These are phyloP conservation scores for Macheiramphus alcinus DNA, from an alignment of 2,113 vertebrate genomes.

Conservation along the genomic window DNA sequence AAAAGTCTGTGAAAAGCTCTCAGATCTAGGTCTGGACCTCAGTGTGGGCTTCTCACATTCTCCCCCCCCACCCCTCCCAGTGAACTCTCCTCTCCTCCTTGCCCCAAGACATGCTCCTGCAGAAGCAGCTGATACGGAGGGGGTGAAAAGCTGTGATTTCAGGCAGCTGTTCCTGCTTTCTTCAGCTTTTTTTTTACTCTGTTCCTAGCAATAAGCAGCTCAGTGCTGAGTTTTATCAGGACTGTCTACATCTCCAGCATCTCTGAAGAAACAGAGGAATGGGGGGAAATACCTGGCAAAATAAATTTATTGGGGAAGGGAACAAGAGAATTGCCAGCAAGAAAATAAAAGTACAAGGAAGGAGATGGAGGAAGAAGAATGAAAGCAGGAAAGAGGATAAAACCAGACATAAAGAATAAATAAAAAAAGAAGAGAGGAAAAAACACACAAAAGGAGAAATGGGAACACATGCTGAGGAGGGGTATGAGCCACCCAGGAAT, in stretches of 20 bases:
- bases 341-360: not conserved
- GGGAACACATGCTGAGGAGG: not conserved
- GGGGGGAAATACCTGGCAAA: not conserved
- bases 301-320: not conserved
- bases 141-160: not conserved
- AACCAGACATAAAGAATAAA: not conserved
- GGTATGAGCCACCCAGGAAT: not conserved
- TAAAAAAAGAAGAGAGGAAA: not conserved
- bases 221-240: not conserved
- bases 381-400: not conserved
- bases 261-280: not conserved
- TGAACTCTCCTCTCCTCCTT: not conserved
- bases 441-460: not conserved
- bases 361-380: not conserved
- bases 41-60: not conserved
- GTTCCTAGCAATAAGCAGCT: not conserved
- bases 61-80: fast-evolving
- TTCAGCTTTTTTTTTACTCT: not conserved
- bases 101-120: not conserved
- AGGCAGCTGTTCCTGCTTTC: not conserved
- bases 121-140: not conserved
- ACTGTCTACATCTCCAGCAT: not conserved
- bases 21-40: not conserved
- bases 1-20: not conserved
- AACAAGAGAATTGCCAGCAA: not conserved